Evolutionary conservation across 2,113 vertebrate species (phyloP), one percentile per base, ranked within the genome.

Genomic region (Neomonachus schauinslandi): DNA sequence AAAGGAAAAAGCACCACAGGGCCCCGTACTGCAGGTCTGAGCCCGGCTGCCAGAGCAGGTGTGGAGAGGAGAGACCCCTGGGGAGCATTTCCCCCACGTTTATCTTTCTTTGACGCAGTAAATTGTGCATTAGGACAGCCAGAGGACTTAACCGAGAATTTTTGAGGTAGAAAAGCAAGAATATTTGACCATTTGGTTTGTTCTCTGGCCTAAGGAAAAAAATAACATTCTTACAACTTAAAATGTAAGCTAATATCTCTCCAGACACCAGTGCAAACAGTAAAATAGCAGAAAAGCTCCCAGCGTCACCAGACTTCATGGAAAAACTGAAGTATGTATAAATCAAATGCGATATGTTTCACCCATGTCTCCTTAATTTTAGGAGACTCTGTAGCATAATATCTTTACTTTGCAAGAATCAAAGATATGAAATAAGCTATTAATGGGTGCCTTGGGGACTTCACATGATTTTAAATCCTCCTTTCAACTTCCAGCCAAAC

Each of bases 281-380:
- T 79, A 80, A 96, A 93, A 76, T 71, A 92, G 19, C 86, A 95
- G 94, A 81, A 72, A 65, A 53, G n/a, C 93, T 87, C 74, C 57
- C 11, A 89, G 79, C 57, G 90, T 82, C 87, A 42, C 15, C 49
- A 90, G 74, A 72, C 67, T 72, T 92, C 74, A 42, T 16, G 36
- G 76, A 85, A 87, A 88, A 84, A 13, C 42, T 10, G 5, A 76
- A 92, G 72, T 36, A 67, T 31, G 11, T 39, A 21, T 86, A 80
- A 95, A 97, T 91, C 89, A 96, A 80, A 81, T 1, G 16, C 18
- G 61, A 51, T 72, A 16, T 31, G 49, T 76, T 53, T 86, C 71
- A 77, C 46, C 31, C 93, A 28, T 28, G 82, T 91, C 31, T 18
- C 69, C 74, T 97, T 92, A 95, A 96, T 92, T 97, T 94, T 93